Base-by-base conservation (phyloP, 2,113 vertebrate species). In the Sander vitreus region DNA sequence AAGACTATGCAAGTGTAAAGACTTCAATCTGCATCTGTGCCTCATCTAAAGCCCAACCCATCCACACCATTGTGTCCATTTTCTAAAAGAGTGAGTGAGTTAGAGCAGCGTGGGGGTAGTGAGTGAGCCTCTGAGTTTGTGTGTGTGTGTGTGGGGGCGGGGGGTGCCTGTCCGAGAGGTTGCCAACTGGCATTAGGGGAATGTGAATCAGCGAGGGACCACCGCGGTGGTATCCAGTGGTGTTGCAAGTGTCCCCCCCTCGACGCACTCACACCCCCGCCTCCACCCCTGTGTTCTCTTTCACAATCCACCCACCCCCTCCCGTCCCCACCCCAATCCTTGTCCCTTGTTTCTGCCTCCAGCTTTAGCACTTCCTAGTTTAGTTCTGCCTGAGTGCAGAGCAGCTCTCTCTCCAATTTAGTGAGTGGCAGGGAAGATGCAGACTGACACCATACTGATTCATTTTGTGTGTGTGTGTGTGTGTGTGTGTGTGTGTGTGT, bases 321-420 rank as follows among this genome's bases (percentile, higher is more conserved):
- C 10, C 39, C 9, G 2, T 43, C 53, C 53, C 74, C 27, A 4
- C 45, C 54, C 76, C 47, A 21, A 67, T 60, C 67, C 74, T 67
- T 66, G 73, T 80, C 85, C 88, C 86, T 86, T 81, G 80, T 83
- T 88, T 89, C 85, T 89, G 85, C 92, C 86, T 83, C 81, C 63
- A 91, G 86, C 90, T 90, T 90, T 90, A 96, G 96, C 96, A 96
- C 94, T 97, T 97, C 96, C 94, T 96, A 95, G 96, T 96, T 97
- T 97, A 96, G 92, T 97, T 97, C 97, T 96, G 96, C 92, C 25
- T 95, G 95, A 97, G 94, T 91, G 93, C 93, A 95, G 94, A 95
- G 94, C 92, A 90, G 86, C 86, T 90, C 94, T 96, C 94, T 91
- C 93, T 94, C 94, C 93, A 95, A 91, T 96, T 96, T 96, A 96